A percentile compares a stretch with the other conserved stretches of the same genome.
phyloP scores from a whole-genome alignment of 2,888 invertebrate genomes.

The Conomelus anceps region DNA sequence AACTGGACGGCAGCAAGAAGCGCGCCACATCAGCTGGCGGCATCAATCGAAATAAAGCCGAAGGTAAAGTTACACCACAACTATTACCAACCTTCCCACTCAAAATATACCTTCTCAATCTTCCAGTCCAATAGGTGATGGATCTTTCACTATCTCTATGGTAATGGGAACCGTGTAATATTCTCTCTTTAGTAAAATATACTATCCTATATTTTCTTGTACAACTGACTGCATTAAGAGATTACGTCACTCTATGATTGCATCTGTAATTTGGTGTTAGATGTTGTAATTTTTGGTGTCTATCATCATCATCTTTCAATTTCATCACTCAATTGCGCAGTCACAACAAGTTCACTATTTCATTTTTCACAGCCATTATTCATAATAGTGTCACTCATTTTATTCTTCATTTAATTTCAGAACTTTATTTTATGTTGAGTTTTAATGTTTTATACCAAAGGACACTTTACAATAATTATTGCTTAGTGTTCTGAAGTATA shows the following conservation, averaged over 20 bases:
- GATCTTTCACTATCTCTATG: background rate
- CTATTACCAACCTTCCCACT: background rate
- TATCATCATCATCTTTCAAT: background rate
- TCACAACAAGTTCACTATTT: background rate
- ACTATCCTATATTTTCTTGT: background rate
- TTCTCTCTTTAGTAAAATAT: background rate
- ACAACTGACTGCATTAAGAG: background rate
- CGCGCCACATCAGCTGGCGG: conserved; percentile 66
- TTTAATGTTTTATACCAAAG: background rate
- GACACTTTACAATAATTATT: background rate
- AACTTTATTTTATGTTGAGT: background rate
- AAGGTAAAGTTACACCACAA: conserved; percentile 36
- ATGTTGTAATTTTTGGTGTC: background rate
- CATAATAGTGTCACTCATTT: too few species aligned
- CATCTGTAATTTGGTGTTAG: background rate
- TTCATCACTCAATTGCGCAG: background rate
- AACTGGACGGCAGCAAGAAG: conserved; percentile 69
- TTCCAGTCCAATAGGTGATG: background rate
- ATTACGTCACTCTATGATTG: background rate
- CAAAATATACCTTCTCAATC: background rate
- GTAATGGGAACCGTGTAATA: background rate
- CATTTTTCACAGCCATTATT: background rate
- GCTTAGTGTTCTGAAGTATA: background rate
- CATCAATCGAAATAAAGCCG: conserved; percentile 49
- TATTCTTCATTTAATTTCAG: background rate